Evolutionary conservation across 1,140 invertebrate species (phyloP).

Genomic region (Campoletis sonorensis): DNA sequence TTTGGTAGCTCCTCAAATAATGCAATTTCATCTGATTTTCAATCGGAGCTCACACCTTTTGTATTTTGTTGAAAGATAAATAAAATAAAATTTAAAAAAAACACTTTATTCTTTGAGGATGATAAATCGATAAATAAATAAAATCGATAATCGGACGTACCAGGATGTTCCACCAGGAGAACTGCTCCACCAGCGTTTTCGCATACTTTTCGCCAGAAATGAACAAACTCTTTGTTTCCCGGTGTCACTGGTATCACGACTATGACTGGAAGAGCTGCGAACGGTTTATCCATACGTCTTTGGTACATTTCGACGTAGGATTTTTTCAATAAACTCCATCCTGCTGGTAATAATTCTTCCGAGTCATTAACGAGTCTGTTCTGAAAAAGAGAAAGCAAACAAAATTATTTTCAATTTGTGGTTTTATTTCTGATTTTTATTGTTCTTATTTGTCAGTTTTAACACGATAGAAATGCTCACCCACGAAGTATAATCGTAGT

Average conservation of each 20-base stretch:
- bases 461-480: background rate
- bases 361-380: conserved; percentile 68
- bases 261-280: conserved; percentile 71
- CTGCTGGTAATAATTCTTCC: conserved; percentile 75
- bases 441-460: background rate
- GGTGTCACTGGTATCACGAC: conserved; percentile 75
- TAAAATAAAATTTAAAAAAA: too few species aligned
- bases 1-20: too few species aligned
- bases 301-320: conserved; percentile 75
- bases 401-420: too few species aligned
- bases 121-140: too few species aligned
- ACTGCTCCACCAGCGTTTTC: conserved; percentile 78
- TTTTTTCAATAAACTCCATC: conserved; percentile 76
- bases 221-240: conserved; percentile 74
- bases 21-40: too few species aligned
- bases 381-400: conserved; percentile 49
- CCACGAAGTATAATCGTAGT: background rate
- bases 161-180: conserved; percentile 67
- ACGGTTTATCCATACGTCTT: conserved; percentile 73
- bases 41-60: too few species aligned
- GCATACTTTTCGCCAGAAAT: conserved; percentile 79
- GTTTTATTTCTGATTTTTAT: too few species aligned
- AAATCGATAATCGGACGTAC: conserved; percentile 54
- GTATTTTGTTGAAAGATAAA: too few species aligned
- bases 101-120: too few species aligned